These are phyloP conservation scores for Parochlus steinenii DNA, from an alignment of 2,888 invertebrate species.

Conservation along the genomic window DNA sequence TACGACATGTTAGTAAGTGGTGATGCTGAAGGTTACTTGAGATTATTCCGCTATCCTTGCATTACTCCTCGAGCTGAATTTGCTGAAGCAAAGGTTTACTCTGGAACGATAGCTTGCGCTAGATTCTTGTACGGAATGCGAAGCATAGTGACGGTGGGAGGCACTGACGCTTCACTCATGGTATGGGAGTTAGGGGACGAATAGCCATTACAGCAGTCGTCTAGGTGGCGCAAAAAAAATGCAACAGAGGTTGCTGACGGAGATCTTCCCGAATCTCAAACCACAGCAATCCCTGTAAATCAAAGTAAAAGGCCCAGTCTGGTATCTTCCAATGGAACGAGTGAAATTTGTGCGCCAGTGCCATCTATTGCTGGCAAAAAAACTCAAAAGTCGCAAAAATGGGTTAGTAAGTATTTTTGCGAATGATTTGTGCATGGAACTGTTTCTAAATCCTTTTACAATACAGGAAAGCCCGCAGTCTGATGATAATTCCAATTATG, in stretches of 20 bases:
- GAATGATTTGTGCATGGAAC: too few relatives aligned
- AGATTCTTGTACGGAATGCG: slow-evolving; percentile 77
- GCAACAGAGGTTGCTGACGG: slow-evolving; percentile 6
- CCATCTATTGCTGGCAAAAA: too few relatives aligned
- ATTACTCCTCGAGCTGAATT: slow-evolving; percentile 74
- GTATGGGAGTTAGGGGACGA: slow-evolving; percentile 66
- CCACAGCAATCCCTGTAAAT: slow-evolving; percentile 3
- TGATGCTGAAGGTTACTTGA: slow-evolving; percentile 75
- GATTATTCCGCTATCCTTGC: slow-evolving; percentile 77
- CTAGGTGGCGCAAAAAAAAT: slow-evolving; percentile 12
- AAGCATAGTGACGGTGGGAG: slow-evolving; percentile 70
- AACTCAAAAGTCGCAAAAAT: too few relatives aligned
- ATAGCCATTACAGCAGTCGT: slow-evolving; percentile 31
- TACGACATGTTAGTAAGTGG: slow-evolving; percentile 73
- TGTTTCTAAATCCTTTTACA: too few relatives aligned
- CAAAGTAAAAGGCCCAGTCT: slow-evolving; percentile 1
- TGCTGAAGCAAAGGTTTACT: slow-evolving; percentile 76
- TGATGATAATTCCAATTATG: slow-evolving; percentile 6
- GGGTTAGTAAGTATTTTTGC: slow-evolving; percentile 13
- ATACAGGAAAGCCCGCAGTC: slow-evolving; percentile 1
- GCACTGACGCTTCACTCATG: slow-evolving; percentile 77
- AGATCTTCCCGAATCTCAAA: background rate
- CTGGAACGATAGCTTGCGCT: slow-evolving; percentile 60
- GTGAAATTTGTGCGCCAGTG: slow-evolving; percentile 1
- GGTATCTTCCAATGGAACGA: background rate